Percentiles rank a stretch among this genome's conserved stretches.
Evolutionary conservation across 2,888 invertebrate genomes (phyloP).

Genomic region (Coelogynopora nodosa): DNA sequence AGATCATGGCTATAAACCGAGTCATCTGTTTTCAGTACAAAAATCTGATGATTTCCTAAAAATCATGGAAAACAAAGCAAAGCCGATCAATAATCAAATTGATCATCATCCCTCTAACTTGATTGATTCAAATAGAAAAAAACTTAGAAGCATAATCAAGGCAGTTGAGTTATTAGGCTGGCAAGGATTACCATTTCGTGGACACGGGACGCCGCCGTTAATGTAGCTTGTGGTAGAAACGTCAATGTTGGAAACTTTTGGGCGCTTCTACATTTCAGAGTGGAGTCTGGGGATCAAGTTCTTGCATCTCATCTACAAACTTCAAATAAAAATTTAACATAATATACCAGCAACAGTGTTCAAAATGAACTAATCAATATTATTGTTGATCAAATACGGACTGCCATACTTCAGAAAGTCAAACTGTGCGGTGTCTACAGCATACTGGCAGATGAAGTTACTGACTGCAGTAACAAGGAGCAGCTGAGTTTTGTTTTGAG

Average conservation of each 20-base stretch:
- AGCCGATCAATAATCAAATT: background rate
- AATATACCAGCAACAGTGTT: background rate
- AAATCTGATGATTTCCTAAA: background rate
- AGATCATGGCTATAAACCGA: background rate
- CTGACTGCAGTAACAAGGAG: background rate
- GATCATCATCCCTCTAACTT: constrained; percentile 13
- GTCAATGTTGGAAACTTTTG: background rate
- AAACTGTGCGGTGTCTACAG: background rate
- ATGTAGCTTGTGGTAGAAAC: background rate
- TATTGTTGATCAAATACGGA: background rate
- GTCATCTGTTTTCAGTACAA: background rate
- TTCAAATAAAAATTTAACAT: background rate
- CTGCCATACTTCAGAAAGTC: background rate
- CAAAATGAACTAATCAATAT: background rate
- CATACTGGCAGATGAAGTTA: constrained; percentile 2
- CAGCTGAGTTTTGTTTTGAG: background rate
- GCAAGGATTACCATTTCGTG: background rate
- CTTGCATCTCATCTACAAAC: background rate
- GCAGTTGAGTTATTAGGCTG: background rate
- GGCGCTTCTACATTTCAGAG: background rate
- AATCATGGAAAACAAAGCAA: background rate
- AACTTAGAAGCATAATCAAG: background rate
- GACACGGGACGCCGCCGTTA: background rate
- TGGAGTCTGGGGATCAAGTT: background rate
- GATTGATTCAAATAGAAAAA: background rate